phyloP scores from a whole-genome alignment of 2,113 vertebrate species.

The Alces alces region DNA sequence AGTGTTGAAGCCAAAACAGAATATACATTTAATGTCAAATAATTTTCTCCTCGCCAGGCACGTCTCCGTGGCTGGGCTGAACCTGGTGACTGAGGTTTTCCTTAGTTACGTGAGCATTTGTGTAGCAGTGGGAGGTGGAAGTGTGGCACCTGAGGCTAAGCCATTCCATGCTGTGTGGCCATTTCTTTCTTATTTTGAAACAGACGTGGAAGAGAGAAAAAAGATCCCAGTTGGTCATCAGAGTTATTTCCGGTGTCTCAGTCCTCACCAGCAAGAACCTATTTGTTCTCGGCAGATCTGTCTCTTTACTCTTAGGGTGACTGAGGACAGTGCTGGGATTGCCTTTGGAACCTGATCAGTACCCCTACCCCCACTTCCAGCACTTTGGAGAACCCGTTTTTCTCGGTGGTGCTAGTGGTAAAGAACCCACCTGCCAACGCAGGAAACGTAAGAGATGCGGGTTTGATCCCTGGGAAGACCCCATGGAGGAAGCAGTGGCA shows the following conservation, averaged over 20 bases:
- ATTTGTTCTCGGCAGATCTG: background rate
- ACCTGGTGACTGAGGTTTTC: background rate
- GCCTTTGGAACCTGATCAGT: background rate
- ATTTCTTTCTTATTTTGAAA: background rate
- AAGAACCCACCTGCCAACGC: background rate
- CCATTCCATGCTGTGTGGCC: background rate
- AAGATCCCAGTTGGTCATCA: background rate
- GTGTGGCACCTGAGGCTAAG: background rate
- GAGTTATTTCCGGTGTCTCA: background rate
- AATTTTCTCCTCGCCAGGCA: background rate
- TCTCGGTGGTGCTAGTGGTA: background rate
- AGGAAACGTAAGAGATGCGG: background rate
- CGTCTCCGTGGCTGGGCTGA: background rate
- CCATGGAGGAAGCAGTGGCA: background rate
- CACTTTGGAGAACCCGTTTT: background rate
- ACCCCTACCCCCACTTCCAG: fast-evolving
- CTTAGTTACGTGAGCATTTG: background rate
- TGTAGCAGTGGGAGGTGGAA: background rate
- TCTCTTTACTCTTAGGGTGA: background rate
- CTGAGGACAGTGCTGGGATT: background rate
- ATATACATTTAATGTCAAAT: background rate
- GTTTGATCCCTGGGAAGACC: background rate
- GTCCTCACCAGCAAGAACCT: background rate
- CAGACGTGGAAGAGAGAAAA: background rate
- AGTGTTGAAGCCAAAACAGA: background rate